Evolutionary conservation across 2,888 invertebrate genomes (phyloP), one percentile per base, ranked within the genome.

Genomic region (Drosophila lacicola): DNA sequence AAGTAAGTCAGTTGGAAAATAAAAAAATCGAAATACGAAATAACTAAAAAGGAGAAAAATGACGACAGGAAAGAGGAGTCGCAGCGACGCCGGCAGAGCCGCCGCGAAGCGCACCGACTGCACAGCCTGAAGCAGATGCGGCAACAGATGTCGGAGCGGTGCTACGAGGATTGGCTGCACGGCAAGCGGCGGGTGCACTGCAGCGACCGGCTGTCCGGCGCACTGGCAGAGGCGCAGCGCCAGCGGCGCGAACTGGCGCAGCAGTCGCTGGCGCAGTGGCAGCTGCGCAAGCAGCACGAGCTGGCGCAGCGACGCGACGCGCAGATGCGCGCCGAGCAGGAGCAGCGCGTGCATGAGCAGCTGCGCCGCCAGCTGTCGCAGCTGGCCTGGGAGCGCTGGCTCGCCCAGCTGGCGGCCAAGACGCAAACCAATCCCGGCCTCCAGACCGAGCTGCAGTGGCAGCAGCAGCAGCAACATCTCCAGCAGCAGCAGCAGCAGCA

Each of bases 321-420:
- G 13, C 33, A 50, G 8, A 21, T 33, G 17, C 51, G 34, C 1
- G 50, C 44, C 21, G 34, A 45, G 25, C 36, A 45, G 29, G 17
- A 54, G 34, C 55, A 51, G n/a, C 14, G 6, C 8, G 21, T 58
- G 10, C 50, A 54, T 19, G 45, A 49, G 4, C 49, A 61, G n/a
- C 13, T 73, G 57, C 73, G 78, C 13, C 56, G 45, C 0, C 57
- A 62, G 25, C 70, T 74, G 10, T 56, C 80, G 10, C 33, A 65
- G 46, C 45, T 73, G 0, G 80, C 78, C 17, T 78, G 76, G 70
- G 57, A 70, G 25, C 80, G 80, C 13, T 78, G 78, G 78, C 36
- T 75, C 9, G 8, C 37, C 5, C 73, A 64, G 33, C 45, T 37
- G 42, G 37, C 21, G 11, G 2, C 4, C n/a, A 50, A 42, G 9